Percentiles rank a stretch among this genome's conserved stretches.
phyloP scores from a whole-genome alignment of 2,113 vertebrate genomes.

The Hydrochoerus hydrochaeris region DNA sequence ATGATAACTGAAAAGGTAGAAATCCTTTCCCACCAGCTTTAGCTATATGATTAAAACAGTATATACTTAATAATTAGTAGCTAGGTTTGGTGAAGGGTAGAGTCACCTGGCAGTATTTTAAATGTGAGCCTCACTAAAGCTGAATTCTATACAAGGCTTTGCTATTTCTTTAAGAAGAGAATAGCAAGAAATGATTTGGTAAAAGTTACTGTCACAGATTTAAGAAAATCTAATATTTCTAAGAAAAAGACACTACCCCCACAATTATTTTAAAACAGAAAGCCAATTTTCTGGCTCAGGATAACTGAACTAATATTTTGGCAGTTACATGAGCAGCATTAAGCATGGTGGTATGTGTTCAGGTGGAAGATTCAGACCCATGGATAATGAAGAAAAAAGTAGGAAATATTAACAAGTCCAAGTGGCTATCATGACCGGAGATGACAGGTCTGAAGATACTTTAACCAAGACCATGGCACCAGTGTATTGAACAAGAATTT shows the following conservation, averaged over 20 bases:
- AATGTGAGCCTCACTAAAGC: neutral
- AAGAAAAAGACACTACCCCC: neutral
- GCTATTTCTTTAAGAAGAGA: neutral
- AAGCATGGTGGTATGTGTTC: neutral
- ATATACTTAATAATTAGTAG: neutral
- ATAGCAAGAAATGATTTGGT: neutral
- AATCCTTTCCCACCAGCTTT: neutral
- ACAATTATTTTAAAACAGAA: neutral
- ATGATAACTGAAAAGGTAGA: neutral
- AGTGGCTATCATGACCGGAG: neutral
- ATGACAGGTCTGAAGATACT: neutral
- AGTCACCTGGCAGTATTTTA: neutral
- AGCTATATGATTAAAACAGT: neutral
- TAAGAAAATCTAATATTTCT: neutral
- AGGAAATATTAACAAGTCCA: neutral
- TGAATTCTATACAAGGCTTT: neutral
- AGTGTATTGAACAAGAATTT: neutral
- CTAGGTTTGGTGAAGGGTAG: neutral
- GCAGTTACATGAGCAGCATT: neutral
- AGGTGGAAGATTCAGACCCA: neutral
- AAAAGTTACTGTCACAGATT: neutral
- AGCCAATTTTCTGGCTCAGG: neutral
- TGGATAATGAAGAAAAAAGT: neutral
- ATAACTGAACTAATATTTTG: neutral
- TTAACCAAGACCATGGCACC: neutral